Percentiles rank a stretch among this genome's conserved stretches.
phyloP scores from a whole-genome alignment of 2,113 vertebrate genomes.

The Rousettus leschenaultii region DNA sequence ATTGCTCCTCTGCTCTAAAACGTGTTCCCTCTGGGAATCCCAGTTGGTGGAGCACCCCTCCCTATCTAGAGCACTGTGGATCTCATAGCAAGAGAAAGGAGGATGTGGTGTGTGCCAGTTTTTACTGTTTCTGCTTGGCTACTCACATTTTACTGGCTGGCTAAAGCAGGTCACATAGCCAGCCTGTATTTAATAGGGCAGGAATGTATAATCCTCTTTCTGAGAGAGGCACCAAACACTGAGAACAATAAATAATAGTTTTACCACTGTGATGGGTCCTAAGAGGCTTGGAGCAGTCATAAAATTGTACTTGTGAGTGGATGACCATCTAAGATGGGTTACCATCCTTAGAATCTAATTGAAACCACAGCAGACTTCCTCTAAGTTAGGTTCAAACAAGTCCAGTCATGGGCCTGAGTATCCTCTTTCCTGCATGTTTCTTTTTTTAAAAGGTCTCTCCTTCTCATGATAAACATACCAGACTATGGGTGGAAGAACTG shows the following conservation, averaged over 20 bases:
- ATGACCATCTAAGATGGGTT: background rate
- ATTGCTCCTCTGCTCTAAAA: background rate
- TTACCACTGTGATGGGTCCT: background rate
- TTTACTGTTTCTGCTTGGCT: background rate
- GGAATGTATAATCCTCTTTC: background rate
- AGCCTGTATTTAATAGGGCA: background rate
- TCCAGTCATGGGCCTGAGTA: background rate
- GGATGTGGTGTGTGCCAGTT: background rate
- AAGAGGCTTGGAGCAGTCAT: background rate
- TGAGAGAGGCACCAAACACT: background rate
- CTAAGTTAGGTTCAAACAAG: background rate
- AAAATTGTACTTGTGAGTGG: background rate
- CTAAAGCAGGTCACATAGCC: background rate
- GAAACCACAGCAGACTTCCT: background rate
- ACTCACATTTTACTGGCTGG: background rate
- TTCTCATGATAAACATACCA: conserved; percentile 32
- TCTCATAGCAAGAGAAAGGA: background rate
- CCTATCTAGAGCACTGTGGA: background rate
- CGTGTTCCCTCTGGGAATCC: background rate
- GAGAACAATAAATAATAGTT: background rate
- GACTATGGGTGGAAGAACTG: background rate
- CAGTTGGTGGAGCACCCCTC: background rate
- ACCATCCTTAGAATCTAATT: background rate
- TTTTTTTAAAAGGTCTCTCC: conserved; percentile 10
- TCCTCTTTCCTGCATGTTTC: background rate